Base-by-base conservation (phyloP, 30 jellyfish, hydroid and myxozoan genomes). In the Morbakka virulenta region DNA sequence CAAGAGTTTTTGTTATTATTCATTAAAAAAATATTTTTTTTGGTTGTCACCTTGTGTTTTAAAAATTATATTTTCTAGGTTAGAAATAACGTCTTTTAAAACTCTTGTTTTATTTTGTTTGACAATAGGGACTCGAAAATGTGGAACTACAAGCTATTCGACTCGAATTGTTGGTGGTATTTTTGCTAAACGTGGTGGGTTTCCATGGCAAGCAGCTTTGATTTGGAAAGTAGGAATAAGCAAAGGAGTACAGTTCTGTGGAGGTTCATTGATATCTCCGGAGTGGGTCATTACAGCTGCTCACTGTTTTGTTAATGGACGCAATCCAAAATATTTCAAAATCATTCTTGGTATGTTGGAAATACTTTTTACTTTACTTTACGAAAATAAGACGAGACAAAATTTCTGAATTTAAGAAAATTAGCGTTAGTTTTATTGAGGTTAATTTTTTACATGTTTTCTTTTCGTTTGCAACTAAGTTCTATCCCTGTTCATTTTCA, bases 151-250 rank as follows among this genome's bases (percentile, higher is more conserved):
- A 20, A 83, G 74, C 49, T 72, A 72, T 26, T 72, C 95, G n/a
- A 89, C 86, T 3, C 90, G 97, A 32, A 82, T 89, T 0, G 95
- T 89, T 33, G 97, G 97, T 4, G 97, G 97, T 1, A 53, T 66
- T n/a, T 62, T 52, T 0, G 93, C 94, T 2, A 64, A 65, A 77
- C 68, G 76, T 28, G 87, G 91, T 22, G 97, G 87, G 24, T 89
- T 89, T 33, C 97, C 97, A 27, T 89, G 97, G 97, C 97, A 89
- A 63, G 92, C 95, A 24, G 95, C 94, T 0, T 3, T 89, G 35
- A 17, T 67, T 20, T 89, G 97, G 97, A 32, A 89, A 27, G 93
- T 75, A 28, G 97, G 97, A 13, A 50, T 52, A 51, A 76, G 87
- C 77, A 83, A 75, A 64, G 88, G 72, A 2, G 74, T 76, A 25